These are phyloP conservation scores for Scaptomyza cyrtandrae DNA, from an alignment of 2,888 invertebrate genomes.

Conservation along the genomic window DNA sequence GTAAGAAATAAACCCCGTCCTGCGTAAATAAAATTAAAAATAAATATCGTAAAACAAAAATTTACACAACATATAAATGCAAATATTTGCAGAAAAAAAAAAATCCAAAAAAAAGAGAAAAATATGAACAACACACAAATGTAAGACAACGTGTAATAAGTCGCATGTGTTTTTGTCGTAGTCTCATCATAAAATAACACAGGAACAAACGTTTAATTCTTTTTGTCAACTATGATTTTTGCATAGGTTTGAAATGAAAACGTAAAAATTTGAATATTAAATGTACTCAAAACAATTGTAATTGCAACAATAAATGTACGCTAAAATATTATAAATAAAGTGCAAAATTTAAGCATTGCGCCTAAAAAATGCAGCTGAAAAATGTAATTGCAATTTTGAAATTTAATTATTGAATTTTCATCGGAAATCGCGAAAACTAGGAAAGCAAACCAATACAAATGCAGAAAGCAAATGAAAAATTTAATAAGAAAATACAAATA, in stretches of 20 bases:
- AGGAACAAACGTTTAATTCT: slow-evolving; percentile 66
- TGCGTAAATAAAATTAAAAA: slow-evolving; percentile 82
- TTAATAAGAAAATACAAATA: slow-evolving; percentile 23
- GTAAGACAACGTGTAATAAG: slow-evolving; percentile 59
- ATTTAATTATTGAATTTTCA: slow-evolving; percentile 12
- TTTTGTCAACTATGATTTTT: slow-evolving; percentile 76
- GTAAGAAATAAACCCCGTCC: slow-evolving; percentile 83
- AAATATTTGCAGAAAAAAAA: slow-evolving; percentile 56
- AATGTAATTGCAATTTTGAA: slow-evolving; percentile 34
- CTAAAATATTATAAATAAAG: slow-evolving; percentile 81
- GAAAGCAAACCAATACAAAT: slow-evolving; percentile 2
- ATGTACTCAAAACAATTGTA: slow-evolving; percentile 84
- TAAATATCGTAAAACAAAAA: slow-evolving; percentile 76
- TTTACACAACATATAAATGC: slow-evolving; percentile 79
- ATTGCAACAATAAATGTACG: slow-evolving; percentile 84
- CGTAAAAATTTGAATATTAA: slow-evolving; percentile 76
- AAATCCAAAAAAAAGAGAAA: slow-evolving; percentile 52
- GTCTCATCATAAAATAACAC: slow-evolving; percentile 70
- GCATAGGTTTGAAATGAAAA: slow-evolving; percentile 67
- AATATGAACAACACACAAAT: slow-evolving; percentile 61
- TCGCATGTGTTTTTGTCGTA: slow-evolving; percentile 81
- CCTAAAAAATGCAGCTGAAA: slow-evolving; percentile 31
- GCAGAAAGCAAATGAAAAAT: too few relatives aligned
- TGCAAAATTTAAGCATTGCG: slow-evolving; percentile 51
- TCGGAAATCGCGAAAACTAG: background rate